Base-by-base conservation (phyloP, 2,113 vertebrate genomes). In the Onychorhynchus coronatus region DNA sequence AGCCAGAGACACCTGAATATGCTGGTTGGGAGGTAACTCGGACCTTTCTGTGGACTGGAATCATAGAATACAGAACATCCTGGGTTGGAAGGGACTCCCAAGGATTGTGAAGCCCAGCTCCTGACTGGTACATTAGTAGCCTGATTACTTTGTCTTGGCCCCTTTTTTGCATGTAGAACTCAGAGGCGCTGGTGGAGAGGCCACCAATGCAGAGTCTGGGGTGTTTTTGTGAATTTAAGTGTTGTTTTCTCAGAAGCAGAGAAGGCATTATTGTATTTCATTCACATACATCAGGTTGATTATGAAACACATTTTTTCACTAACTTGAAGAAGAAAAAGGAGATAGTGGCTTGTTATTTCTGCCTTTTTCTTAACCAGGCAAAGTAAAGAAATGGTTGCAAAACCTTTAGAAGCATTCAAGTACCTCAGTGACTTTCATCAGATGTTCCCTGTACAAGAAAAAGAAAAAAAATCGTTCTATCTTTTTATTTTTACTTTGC, bases 401-500 rank as follows among this genome's bases (percentile, higher is more conserved):
- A 97, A 98, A 97, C 97, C 98, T 98, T 98, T 98, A 98, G 98
- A 98, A 98, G 98, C 97, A 97, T 98, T 98, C 97, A 97, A 97
- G 98, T 97, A 98, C 97, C 98, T 98, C 80, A 2, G 97, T 97
- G 97, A 97, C 98, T 99, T 99, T 99, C 98, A 99, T 99, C 98
- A 99, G 98, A 98, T 96, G 98, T 98, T 98, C 98, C 97, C 98
- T 98, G 98, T 98, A 98, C 98, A 98, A 98, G 98, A 97, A 97
- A 97, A 98, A 96, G 95, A 73, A 93, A 97, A 96, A 98, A 98
- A 98, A 97, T 94, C 94, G 89, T 99, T 99, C 98, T 99, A 98
- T 99, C 99, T 98, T 99, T 99, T 99, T 98, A 98, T 99, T 98
- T 98, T 98, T 99, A 98, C 98, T 98, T 98, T 98, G 99, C 99